Evolutionary conservation across 1,140 invertebrate genomes (phyloP), one percentile per base, ranked within the genome.

Genomic region (Microvelia longipes): DNA sequence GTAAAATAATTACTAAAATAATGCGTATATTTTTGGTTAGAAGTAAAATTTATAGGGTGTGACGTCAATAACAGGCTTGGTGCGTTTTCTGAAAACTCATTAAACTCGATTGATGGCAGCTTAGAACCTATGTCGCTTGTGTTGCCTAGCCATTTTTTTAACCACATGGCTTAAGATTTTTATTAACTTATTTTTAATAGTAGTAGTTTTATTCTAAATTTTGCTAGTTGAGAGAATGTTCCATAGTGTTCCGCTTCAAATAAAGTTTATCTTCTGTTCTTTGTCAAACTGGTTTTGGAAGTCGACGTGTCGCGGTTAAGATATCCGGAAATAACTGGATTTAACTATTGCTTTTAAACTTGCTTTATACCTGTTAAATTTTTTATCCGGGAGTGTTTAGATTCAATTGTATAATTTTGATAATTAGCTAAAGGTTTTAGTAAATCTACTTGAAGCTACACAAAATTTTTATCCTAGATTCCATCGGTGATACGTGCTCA

Each of bases 261-360:
- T 28, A 35, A 35, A 71, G 11, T 14, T 68, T 14, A 65, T 19
- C 29, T 68, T 13, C 2, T 11, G 26, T 13, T 11, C 13, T 63
- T 64, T 24, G 24, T 19, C 25, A 2, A 25, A 26, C 13, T 29
- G 61, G 19, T 25, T 29, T 29, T 50, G 24, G 60, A 68, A 67
- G 25, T 67, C 60, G 64, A 73, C 69, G 60, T 71, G 69, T 72
- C 71, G 69, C 70, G 69, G 72, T 73, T 71, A 73, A 15, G 71
- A 67, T 63, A 74, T 72, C 73, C 73, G 73, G 73, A 72, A 70
- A 73, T 69, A 73, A 72, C 73, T 73, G 73, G 73, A 71, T 74
- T 64, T 35, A n/a, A 69, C n/a, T 67, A 67, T 67, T 67, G 35
- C 72, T 68, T 30, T 64, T 65, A 15, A 28, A 13, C 26, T 14